Evolutionary conservation across 2,797 vertebrate genomes (phyloP).

Genomic region (Eremophila alpestris): DNA sequence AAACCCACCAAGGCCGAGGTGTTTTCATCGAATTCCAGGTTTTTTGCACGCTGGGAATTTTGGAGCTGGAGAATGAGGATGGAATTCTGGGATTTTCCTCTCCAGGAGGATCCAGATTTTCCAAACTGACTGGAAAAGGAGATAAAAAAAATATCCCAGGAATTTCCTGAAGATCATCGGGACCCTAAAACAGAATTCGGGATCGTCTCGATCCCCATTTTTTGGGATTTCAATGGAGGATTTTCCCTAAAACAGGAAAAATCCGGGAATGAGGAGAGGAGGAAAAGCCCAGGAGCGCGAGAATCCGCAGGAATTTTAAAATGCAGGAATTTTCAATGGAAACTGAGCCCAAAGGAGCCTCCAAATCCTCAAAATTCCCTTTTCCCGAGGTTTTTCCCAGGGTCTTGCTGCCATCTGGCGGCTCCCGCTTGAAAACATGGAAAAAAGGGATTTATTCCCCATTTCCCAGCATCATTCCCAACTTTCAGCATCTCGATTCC

Average conservation of each 20-base stretch:
- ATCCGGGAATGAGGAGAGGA: neutral
- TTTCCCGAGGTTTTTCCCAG: neutral
- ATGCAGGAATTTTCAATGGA: neutral
- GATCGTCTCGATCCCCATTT: fast-evolving
- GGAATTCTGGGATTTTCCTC: neutral
- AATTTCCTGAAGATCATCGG: neutral
- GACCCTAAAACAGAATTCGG: neutral
- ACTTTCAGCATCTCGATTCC: neutral
- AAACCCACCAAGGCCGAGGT: fast-evolving
- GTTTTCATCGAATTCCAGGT: fast-evolving
- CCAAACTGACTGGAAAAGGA: fast-evolving
- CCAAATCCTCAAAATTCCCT: neutral
- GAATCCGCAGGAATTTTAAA: neutral
- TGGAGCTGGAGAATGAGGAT: neutral
- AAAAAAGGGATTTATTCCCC: neutral
- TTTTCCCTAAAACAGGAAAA: neutral
- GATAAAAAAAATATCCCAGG: neutral
- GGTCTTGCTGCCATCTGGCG: slow-evolving; percentile 21
- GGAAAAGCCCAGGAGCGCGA: fast-evolving
- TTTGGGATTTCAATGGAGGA: neutral
- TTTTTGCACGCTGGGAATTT: neutral
- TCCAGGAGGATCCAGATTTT: neutral
- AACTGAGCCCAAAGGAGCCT: neutral
- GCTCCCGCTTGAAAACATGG: neutral
- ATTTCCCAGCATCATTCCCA: neutral